Conservation (phyloP, 2,797 vertebrate genomes). For the Serranus cabrilla region DNA sequence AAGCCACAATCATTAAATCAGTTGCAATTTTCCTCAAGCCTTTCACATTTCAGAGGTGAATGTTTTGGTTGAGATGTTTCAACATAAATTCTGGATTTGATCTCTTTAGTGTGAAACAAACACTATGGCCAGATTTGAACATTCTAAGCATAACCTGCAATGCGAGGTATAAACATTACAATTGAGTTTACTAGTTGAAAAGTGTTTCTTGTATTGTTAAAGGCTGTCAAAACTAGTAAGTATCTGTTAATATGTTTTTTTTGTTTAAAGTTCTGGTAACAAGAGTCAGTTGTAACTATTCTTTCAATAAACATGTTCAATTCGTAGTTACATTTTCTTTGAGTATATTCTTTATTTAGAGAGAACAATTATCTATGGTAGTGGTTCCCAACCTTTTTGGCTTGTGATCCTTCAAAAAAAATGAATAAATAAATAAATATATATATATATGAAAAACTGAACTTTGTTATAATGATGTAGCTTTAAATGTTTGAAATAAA, state of each 20-base stretch:
- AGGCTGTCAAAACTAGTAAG: not conserved
- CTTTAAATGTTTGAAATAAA: too few species aligned
- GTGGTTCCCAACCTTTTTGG: not conserved
- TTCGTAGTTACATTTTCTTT: constrained; percentile 7
- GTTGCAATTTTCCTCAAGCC: not conserved
- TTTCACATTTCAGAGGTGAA: not conserved
- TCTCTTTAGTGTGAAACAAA: constrained; percentile 2
- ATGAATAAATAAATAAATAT: not conserved
- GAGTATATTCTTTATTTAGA: constrained; percentile 5
- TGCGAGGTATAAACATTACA: not conserved
- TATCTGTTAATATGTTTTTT: constrained; percentile 46
- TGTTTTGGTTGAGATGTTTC: not conserved
- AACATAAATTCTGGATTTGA: not conserved
- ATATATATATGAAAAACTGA: too few species aligned
- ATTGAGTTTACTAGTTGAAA: not conserved
- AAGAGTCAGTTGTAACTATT: constrained; percentile 11
- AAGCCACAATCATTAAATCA: constrained; percentile 12
- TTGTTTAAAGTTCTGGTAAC: not conserved
- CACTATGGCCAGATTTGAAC: not conserved
- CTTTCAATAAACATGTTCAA: constrained; percentile 52
- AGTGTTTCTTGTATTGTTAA: too few species aligned
- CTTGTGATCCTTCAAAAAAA: not conserved
- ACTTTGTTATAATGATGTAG: too few species aligned
- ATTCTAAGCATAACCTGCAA: not conserved
- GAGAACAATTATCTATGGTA: not conserved